Evolutionary conservation across 2,888 invertebrate genomes (phyloP).

Genomic region (Apamea monoglypha): DNA sequence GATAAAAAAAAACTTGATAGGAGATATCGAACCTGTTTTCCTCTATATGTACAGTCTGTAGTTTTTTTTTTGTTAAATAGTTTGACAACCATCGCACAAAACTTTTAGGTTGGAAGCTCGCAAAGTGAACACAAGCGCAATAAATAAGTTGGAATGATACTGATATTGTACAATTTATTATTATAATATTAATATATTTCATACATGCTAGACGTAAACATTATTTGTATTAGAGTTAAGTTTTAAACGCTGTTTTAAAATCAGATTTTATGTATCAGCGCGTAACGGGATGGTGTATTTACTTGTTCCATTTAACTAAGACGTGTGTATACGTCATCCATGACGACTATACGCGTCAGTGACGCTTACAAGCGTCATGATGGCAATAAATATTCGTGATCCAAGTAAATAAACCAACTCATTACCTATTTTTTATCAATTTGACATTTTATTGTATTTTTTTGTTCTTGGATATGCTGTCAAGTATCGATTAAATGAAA

Average conservation of each 20-base stretch:
- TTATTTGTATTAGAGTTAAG: constrained; percentile 82
- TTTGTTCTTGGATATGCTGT: constrained; percentile 65
- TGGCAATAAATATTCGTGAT: constrained; percentile 12
- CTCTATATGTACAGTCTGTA: constrained; percentile 24
- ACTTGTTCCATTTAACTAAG: not conserved
- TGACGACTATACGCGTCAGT: not conserved
- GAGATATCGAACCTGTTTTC: constrained; percentile 5
- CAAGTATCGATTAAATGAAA: constrained; percentile 62
- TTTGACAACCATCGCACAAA: constrained; percentile 60
- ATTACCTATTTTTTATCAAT: constrained; percentile 78
- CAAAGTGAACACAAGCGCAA: constrained; percentile 50
- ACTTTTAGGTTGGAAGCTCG: constrained; percentile 33
- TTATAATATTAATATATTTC: constrained; percentile 82
- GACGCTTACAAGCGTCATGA: constrained; percentile 6
- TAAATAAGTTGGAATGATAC: constrained; percentile 77
- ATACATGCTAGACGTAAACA: constrained; percentile 81
- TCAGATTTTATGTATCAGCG: constrained; percentile 76
- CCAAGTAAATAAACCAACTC: constrained; percentile 39
- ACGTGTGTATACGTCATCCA: not conserved
- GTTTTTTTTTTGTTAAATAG: constrained; percentile 13
- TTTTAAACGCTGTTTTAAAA: constrained; percentile 84
- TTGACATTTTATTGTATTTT: constrained; percentile 79
- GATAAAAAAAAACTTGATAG: not conserved
- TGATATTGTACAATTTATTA: constrained; percentile 87
- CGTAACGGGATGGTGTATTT: constrained; percentile 69